Percentiles rank a stretch among this genome's conserved stretches.
Evolutionary conservation across 2,888 invertebrate genomes (phyloP).

Genomic region (Sminthurinus aureus): DNA sequence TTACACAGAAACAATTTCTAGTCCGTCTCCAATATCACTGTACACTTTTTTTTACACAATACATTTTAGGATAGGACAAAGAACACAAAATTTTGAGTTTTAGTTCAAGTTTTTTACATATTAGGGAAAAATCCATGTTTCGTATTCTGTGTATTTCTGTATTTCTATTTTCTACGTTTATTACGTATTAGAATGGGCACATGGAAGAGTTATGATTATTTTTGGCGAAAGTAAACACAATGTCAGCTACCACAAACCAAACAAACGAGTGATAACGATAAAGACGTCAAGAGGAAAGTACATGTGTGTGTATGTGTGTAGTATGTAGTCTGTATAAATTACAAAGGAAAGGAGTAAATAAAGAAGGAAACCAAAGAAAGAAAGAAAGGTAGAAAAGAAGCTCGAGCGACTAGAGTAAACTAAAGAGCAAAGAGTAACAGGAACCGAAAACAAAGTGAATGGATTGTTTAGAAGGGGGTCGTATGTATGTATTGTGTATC

Average conservation of each 20-base stretch:
- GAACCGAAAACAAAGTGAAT: not conserved
- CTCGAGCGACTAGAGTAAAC: not conserved
- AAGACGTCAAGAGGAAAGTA: conserved; percentile 5
- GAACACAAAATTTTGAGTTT: no score
- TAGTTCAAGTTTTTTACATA: no score
- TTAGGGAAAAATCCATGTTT: no score
- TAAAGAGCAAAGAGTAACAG: not conserved
- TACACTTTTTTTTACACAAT: no score
- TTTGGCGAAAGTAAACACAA: not conserved
- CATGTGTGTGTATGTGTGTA: no score
- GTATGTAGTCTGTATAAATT: no score
- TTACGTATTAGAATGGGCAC: not conserved
- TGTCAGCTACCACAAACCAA: not conserved
- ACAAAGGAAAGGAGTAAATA: not conserved
- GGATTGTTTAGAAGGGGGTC: not conserved
- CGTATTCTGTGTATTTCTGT: no score
- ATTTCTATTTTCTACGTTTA: no score
- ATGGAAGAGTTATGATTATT: not conserved
- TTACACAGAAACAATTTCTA: no score
- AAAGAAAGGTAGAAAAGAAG: not conserved
- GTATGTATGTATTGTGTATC: not conserved
- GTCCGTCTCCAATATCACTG: no score
- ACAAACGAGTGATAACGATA: not conserved
- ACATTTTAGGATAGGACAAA: no score
- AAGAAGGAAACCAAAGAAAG: not conserved